A percentile compares a stretch with the other conserved stretches of the same genome.
Conservation (phyloP, 92 coral and sea anemone genomes). For the Galaxea fascicularis region DNA sequence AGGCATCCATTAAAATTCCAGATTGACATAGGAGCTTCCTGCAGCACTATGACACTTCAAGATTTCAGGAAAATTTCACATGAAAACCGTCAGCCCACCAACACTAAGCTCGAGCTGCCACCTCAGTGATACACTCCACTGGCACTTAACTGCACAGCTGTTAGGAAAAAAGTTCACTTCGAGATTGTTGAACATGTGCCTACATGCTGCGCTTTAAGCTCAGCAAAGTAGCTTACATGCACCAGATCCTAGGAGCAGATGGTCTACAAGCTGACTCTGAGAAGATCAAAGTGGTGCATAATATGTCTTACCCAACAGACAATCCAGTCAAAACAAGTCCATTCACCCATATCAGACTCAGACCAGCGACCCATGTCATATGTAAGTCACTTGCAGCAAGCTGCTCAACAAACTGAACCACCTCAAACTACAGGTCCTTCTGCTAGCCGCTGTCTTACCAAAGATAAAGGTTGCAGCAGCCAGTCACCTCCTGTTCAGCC, state of each 20-base stretch:
- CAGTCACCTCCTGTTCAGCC: too few species aligned
- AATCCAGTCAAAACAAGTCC: too few species aligned
- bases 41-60: constrained; percentile 47
- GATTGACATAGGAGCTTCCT: constrained; percentile 16
- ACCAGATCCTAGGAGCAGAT: constrained; percentile 52
- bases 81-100: constrained; percentile 41
- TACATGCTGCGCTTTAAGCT: constrained; percentile 52
- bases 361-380: too few species aligned
- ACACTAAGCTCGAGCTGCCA: constrained; percentile 12
- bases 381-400: too few species aligned
- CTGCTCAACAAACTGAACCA: too few species aligned
- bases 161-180: neutral
- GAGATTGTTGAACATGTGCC: constrained; percentile 49
- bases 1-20: neutral
- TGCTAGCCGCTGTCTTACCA: too few species aligned
- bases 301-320: constrained; percentile 58
- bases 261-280: constrained; percentile 57
- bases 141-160: neutral
- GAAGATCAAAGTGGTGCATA: constrained; percentile 48
- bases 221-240: constrained; percentile 46
- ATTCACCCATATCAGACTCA: too few species aligned
- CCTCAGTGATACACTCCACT: neutral
- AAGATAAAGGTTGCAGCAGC: too few species aligned
- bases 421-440: too few species aligned
- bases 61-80: constrained; percentile 49